Percentiles rank a stretch among this genome's conserved stretches.
Conservation (phyloP, 2,113 vertebrate genomes). For the Nesogale talazaci region DNA sequence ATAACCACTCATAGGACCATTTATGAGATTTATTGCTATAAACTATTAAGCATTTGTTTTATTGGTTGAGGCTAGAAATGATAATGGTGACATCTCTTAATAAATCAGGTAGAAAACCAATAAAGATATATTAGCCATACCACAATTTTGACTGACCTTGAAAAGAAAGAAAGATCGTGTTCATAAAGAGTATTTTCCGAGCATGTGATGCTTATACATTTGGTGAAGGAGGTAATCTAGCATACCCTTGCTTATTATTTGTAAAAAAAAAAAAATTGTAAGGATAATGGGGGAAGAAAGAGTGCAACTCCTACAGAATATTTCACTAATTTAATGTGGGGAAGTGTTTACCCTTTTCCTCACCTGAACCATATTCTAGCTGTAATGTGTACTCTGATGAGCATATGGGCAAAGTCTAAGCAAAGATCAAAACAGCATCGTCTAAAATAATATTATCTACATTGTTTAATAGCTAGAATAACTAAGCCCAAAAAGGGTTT, state of each 20-base stretch:
- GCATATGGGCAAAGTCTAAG: constrained; percentile 18
- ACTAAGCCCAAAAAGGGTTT: not conserved
- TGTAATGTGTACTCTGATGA: constrained; percentile 35
- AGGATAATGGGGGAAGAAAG: accelerated
- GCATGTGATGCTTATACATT: not conserved
- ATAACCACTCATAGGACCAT: not conserved
- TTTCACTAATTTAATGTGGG: not conserved
- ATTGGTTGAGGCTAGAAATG: constrained; percentile 20
- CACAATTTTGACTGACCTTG: not conserved
- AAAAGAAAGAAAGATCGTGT: not conserved
- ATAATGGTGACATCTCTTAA: not conserved
- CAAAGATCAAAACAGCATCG: not conserved
- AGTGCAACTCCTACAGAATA: not conserved
- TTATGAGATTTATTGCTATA: not conserved
- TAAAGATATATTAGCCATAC: not conserved
- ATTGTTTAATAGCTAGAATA: not conserved
- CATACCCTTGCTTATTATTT: not conserved
- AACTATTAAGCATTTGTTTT: constrained; percentile 11
- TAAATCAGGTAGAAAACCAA: not conserved
- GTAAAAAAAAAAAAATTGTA: not conserved
- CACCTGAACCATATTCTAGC: not conserved
- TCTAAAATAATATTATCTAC: not conserved
- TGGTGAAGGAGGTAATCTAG: not conserved
- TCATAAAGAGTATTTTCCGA: not conserved
- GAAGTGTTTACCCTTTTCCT: constrained; percentile 4